Evolutionary conservation across 2,888 invertebrate species (phyloP), one percentile per base, ranked within the genome.

Genomic region (Augochlorella aurata): DNA sequence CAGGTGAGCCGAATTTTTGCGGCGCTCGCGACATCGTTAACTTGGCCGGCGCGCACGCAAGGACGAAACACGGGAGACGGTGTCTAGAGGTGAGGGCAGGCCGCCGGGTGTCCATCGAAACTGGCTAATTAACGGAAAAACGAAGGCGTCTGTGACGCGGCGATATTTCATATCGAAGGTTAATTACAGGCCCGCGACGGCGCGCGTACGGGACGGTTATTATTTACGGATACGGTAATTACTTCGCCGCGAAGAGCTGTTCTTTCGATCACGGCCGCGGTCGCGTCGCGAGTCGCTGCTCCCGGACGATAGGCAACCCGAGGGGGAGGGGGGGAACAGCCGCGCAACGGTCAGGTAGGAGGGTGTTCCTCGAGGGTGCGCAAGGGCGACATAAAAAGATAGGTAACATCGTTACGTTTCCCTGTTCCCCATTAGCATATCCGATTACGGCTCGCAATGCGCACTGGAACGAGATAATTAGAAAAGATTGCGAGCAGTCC

Each of bases 391-490:
- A 76, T 82, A 84, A 87, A 86, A 84, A 84, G 71, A 78, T 79
- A 73, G 69, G 79, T 76, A 82, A 83, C 88, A 81, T 83, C 79
- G 86, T 85, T 88, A 81, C 82, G 84, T 79, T 87, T 77, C 80
- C 79, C 74, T 75, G 63, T 76, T 77, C 67, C 66, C 70, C 84
- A 90, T 90, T 90, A 90, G 87, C 90, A 90, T 89, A 90, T 87
- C 87, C 88, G 87, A 89, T 88, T 89, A 85, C 85, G 84, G 87
- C 81, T 78, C 82, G 81, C 85, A 84, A 81, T 85, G 78, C 80
- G 75, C 78, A 66, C 82, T 84, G 85, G 85, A 87, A 87, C 83
- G 86, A 90, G 90, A 90, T 89, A 90, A 90, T 90, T 90, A 90
- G 85, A 88, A 89, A 87, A 90, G 89, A 90, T 90, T 90, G 85